Evolutionary conservation across 2,797 vertebrate species (phyloP).

Genomic region (Denticeps clupeoides): DNA sequence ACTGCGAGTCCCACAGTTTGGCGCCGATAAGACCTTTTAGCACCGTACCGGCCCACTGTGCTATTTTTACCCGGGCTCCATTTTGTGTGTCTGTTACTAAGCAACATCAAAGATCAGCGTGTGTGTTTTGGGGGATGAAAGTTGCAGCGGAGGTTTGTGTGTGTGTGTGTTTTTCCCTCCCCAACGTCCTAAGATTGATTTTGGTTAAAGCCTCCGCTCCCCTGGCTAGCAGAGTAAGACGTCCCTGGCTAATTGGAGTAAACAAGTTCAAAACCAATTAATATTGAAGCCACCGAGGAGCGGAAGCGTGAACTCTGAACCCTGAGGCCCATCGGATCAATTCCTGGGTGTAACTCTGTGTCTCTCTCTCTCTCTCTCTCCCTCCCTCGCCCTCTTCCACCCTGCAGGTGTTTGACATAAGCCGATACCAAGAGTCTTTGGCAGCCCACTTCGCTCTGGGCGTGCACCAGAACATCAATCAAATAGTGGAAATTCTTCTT

Average conservation of each 20-base stretch:
- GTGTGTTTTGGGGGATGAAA: no score
- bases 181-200: no score
- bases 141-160: background rate
- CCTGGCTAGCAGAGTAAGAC: background rate
- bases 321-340: background rate
- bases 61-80: constrained; percentile 32
- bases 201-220: background rate
- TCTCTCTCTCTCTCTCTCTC: background rate
- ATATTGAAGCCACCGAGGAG: no score
- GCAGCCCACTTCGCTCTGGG: constrained; percentile 93
- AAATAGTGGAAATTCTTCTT: constrained; percentile 93
- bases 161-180: background rate
- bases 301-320: no score
- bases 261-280: no score
- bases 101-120: constrained; percentile 31
- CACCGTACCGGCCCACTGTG: constrained; percentile 10
- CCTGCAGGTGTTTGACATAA: constrained; percentile 84
- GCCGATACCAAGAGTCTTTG: constrained; percentile 94
- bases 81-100: constrained; percentile 35
- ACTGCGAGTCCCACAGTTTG: background rate
- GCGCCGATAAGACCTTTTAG: constrained; percentile 17
- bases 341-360: background rate
- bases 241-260: no score
- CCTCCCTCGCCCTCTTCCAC: constrained; percentile 19
- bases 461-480: constrained; percentile 93